These are phyloP conservation scores for Apodemia hepburni DNA, from an alignment of 2,888 invertebrate species.

Conservation along the genomic window DNA sequence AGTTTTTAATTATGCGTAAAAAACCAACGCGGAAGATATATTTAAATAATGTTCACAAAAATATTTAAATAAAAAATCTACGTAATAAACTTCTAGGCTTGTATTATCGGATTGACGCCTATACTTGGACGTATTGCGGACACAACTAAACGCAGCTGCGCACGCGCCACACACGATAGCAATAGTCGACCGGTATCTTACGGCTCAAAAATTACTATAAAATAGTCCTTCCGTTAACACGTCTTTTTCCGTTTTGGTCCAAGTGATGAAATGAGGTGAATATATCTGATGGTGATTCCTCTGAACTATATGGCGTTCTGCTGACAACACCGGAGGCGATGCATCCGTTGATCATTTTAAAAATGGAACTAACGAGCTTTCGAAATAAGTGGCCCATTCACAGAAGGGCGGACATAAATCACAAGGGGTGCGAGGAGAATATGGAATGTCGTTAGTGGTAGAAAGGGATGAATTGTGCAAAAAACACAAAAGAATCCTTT, in stretches of 20 bases:
- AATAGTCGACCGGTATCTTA: constrained; percentile 48
- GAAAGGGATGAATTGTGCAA: constrained; percentile 49
- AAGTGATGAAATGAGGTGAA: constrained; percentile 53
- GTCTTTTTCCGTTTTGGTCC: constrained; percentile 59
- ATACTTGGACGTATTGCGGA: constrained; percentile 68
- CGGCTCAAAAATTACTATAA: constrained; percentile 57
- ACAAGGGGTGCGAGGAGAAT: constrained; percentile 58
- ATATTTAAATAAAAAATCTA: not conserved
- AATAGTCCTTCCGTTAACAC: constrained; percentile 58
- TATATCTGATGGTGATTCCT: constrained; percentile 45
- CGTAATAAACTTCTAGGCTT: constrained; percentile 4
- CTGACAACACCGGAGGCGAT: constrained; percentile 71
- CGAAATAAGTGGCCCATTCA: constrained; percentile 51
- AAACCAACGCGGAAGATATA: not conserved
- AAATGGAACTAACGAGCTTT: constrained; percentile 65
- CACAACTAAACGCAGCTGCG: constrained; percentile 64
- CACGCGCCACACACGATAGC: constrained; percentile 64
- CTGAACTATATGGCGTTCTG: constrained; percentile 50
- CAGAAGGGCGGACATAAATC: constrained; percentile 62
- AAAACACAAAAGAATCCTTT: constrained; percentile 47
- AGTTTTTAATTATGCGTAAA: too few species aligned
- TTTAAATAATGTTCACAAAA: not conserved
- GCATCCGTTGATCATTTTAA: constrained; percentile 67
- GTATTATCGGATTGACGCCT: constrained; percentile 50
- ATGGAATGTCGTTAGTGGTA: constrained; percentile 41